Evolutionary conservation across 2,797 vertebrate genomes (phyloP).

Genomic region (Crenichthys baileyi): DNA sequence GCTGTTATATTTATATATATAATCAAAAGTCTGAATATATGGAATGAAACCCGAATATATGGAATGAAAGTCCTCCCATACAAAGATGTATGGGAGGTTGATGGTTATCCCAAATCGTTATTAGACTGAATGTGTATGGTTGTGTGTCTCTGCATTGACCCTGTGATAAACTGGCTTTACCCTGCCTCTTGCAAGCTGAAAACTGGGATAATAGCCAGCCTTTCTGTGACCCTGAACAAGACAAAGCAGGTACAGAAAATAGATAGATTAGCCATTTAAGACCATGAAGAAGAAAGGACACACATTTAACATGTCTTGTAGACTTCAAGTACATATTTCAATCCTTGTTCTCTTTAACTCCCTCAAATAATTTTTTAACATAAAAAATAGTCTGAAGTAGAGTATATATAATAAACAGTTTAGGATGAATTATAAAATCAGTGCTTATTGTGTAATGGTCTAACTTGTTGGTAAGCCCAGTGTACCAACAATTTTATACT

Average conservation of each 20-base stretch:
- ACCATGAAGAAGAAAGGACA: background rate
- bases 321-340: background rate
- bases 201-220: too few relatives aligned
- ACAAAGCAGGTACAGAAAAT: background rate
- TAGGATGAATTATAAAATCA: background rate
- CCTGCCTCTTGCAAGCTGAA: background rate
- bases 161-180: background rate
- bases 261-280: background rate
- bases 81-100: too few relatives aligned
- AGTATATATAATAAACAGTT: background rate
- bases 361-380: background rate
- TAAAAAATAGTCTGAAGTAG: background rate
- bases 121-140: background rate
- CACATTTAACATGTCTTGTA: background rate
- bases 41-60: too few relatives aligned
- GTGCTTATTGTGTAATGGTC: background rate
- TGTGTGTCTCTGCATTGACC: background rate
- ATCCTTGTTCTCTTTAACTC: background rate
- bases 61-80: too few relatives aligned
- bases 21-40: too few relatives aligned
- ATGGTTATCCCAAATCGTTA: too few relatives aligned
- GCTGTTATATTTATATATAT: too few relatives aligned
- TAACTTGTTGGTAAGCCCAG: background rate
- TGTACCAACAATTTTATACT: background rate
- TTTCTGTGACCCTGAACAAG: slow-evolving; percentile 1